Percentiles rank a stretch among this genome's conserved stretches.
Evolutionary conservation across 2,888 invertebrate genomes (phyloP).

Genomic region (Cerceris rybyensis): DNA sequence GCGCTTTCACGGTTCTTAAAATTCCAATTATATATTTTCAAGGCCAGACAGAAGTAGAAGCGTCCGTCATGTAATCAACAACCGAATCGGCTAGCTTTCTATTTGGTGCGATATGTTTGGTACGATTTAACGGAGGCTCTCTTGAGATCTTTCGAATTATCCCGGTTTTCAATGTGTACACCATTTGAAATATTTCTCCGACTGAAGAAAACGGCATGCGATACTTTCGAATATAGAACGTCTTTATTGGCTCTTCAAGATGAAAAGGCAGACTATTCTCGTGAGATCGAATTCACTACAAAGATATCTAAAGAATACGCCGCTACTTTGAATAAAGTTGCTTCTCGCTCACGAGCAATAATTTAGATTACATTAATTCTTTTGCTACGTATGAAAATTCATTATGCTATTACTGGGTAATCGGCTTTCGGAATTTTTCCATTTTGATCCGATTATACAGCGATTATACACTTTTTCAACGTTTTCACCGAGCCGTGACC

Average conservation of each 20-base stretch:
- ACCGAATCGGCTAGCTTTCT: constrained; percentile 50
- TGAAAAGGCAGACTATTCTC: background rate
- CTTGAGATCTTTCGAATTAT: constrained; percentile 7
- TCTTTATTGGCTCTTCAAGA: background rate
- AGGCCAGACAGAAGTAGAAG: constrained; percentile 16
- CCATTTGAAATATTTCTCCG: constrained; percentile 16
- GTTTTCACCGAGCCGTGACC: background rate
- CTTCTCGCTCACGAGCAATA: constrained; percentile 19
- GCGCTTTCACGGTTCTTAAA: constrained; percentile 51
- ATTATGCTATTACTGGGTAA: constrained; percentile 55
- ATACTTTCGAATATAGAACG: constrained; percentile 42
- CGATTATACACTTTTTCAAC: constrained; percentile 43
- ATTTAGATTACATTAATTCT: constrained; percentile 51
- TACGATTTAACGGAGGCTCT: constrained; percentile 14
- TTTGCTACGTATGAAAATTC: constrained; percentile 48
- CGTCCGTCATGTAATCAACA: constrained; percentile 7
- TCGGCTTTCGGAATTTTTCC: constrained; percentile 50
- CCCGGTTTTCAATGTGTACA: background rate
- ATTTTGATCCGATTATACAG: constrained; percentile 55
- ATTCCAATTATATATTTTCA: constrained; percentile 46
- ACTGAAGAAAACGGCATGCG: constrained; percentile 30
- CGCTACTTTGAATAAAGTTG: constrained; percentile 1
- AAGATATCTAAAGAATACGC: background rate
- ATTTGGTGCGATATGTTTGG: constrained; percentile 9
- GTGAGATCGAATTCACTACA: background rate